These are phyloP conservation scores for Alectura lathami DNA, from an alignment of 2,113 vertebrate species.

Conservation along the genomic window DNA sequence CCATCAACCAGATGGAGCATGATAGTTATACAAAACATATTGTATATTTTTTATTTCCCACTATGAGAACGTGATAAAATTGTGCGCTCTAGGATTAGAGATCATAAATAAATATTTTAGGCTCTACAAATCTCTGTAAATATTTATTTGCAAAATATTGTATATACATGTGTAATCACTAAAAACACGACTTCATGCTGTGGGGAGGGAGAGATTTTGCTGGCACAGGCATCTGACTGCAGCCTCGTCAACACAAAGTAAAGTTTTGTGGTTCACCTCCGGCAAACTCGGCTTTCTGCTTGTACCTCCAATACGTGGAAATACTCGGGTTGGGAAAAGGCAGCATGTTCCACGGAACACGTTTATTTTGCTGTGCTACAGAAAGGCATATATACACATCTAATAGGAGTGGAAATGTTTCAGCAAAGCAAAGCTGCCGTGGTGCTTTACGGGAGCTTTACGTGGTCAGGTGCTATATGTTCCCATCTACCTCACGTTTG, in stretches of 20 bases:
- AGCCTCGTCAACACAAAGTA: background rate
- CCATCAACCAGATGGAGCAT: slow-evolving; percentile 68
- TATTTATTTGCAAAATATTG: slow-evolving; percentile 50
- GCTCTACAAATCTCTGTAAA: slow-evolving; percentile 30
- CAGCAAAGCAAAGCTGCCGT: background rate
- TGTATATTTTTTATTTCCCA: slow-evolving; percentile 51
- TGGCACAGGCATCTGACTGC: background rate
- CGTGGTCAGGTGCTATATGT: background rate
- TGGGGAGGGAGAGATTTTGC: background rate
- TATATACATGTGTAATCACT: background rate
- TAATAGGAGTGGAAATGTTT: background rate
- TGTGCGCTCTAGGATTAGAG: slow-evolving; percentile 26
- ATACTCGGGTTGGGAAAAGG: background rate
- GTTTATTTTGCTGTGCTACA: background rate
- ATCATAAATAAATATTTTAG: slow-evolving; percentile 47
- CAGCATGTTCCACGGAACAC: background rate
- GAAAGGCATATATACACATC: background rate
- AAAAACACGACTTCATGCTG: background rate
- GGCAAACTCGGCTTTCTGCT: background rate
- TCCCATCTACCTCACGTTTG: background rate
- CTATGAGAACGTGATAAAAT: slow-evolving; percentile 33
- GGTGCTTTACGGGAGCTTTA: background rate
- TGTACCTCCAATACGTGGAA: background rate
- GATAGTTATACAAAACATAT: slow-evolving; percentile 63
- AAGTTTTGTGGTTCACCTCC: background rate